Evolutionary conservation across 2,113 vertebrate genomes (phyloP), one percentile per base, ranked within the genome.

Genomic region (Dendropsophus ebraccatus): DNA sequence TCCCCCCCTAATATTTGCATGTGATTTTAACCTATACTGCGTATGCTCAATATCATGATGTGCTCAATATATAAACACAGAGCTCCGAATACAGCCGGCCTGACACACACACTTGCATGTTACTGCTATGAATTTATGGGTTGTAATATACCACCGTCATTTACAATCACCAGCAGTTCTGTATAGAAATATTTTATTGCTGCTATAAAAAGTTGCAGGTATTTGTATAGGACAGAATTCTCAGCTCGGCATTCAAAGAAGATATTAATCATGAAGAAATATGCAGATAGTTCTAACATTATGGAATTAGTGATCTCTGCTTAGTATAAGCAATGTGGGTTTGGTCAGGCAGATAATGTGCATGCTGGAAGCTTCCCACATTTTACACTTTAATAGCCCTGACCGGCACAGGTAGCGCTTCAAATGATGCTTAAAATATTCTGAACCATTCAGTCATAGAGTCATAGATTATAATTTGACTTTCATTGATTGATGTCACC

Each of bases 101-200:
- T 70, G 35, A 23, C 32, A 41, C 67, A 41, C 67, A 37, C 35
- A 41, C 67, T 41, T 41, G 67, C 35, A 9, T 70, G 32, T 70
- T 41, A 69, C 65, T 37, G 65, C 65, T 13, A 9, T 69, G 19
- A 10, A 41, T 70, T 70, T 23, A 41, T 70, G 21, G 17, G 32
- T 7, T 70, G 19, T 37, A 23, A 41, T 41, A 70, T 70, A 70
- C 35, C 35, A 41, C 35, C 9, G 30, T 32, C 28, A 32, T 65
- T 65, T 67, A 32, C 62, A 30, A 17, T 67, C 28, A 35, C 6
- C 30, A 35, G 17, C 1, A 70, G 32, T 70, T 35, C 9, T 37
- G 35, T 70, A 70, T 37, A 41, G 21, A 70, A 70, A 70, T 70
- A 70, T 70, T 70, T 70, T 70, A 70, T 70, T 41, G 41, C 30